Conservation (phyloP, 2,888 invertebrate species). For the Lasioglossum oenotherae region DNA sequence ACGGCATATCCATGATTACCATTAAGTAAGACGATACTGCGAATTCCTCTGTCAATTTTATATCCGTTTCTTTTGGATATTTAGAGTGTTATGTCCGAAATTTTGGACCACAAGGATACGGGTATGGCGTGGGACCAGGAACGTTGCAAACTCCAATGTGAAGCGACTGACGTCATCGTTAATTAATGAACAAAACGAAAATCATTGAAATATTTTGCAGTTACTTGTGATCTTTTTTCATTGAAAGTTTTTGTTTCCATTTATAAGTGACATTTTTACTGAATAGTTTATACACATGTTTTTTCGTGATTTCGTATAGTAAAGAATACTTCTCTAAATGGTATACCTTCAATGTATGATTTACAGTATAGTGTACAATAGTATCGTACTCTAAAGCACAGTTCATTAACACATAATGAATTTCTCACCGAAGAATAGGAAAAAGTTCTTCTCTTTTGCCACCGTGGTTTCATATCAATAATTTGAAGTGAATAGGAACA, state of each 20-base stretch:
- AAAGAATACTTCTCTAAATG: slow-evolving; percentile 22
- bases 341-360: background rate
- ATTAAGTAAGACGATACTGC: background rate
- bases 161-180: slow-evolving; percentile 35
- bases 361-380: background rate
- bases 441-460: background rate
- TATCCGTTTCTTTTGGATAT: slow-evolving; percentile 42
- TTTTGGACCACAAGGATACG: slow-evolving; percentile 85
- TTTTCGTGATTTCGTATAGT: slow-evolving; percentile 18
- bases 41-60: background rate
- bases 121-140: slow-evolving; percentile 82
- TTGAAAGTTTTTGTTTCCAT: background rate
- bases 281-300: slow-evolving; percentile 15
- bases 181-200: slow-evolving; percentile 5
- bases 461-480: background rate
- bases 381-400: background rate
- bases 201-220: slow-evolving; percentile 26
- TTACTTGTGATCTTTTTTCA: background rate
- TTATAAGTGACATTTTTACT: background rate
- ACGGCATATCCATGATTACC: background rate
- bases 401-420: background rate
- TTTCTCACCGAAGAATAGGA: background rate
- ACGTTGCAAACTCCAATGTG: slow-evolving; percentile 79
- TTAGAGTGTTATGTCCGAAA: slow-evolving; percentile 85
- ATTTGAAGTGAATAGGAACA: background rate